Evolutionary conservation across 2,797 vertebrate genomes (phyloP).

Genomic region (Sebastes aleutianus): DNA sequence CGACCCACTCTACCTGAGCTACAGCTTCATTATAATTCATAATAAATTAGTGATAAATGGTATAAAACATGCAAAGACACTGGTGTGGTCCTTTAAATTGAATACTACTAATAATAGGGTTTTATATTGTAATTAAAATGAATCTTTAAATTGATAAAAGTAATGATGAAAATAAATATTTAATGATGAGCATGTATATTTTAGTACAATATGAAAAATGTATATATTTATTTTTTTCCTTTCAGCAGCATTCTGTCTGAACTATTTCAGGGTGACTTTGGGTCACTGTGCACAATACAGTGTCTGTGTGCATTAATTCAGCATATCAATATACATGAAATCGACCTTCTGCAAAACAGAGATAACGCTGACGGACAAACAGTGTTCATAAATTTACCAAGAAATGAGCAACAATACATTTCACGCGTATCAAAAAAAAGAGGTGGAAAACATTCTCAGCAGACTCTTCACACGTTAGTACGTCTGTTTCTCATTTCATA

Average conservation of each 20-base stretch:
- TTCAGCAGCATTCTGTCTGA: not conserved
- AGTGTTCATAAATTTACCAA: not conserved
- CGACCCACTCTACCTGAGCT: not conserved
- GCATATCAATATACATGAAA: constrained; percentile 32
- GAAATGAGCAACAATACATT: not conserved
- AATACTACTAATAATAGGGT: not conserved
- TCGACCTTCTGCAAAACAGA: constrained; percentile 23
- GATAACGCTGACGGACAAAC: not conserved
- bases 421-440: not conserved
- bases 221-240: not conserved
- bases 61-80: not conserved
- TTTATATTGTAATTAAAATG: not conserved
- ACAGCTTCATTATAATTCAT: not conserved
- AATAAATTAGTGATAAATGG: not conserved
- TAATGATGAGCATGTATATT: not conserved
- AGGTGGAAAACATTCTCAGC: not conserved
- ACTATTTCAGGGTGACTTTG: not conserved
- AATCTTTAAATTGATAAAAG: not conserved
- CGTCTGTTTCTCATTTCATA: constrained; percentile 41
- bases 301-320: not conserved
- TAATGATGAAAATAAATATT: not conserved
- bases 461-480: not conserved
- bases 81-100: not conserved
- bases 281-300: not conserved
- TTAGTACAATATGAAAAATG: not conserved